Percentiles rank a stretch among this genome's conserved stretches.
These are phyloP conservation scores for Rhinogobius similis DNA, from an alignment of 2,113 vertebrate species.

Conservation along the genomic window DNA sequence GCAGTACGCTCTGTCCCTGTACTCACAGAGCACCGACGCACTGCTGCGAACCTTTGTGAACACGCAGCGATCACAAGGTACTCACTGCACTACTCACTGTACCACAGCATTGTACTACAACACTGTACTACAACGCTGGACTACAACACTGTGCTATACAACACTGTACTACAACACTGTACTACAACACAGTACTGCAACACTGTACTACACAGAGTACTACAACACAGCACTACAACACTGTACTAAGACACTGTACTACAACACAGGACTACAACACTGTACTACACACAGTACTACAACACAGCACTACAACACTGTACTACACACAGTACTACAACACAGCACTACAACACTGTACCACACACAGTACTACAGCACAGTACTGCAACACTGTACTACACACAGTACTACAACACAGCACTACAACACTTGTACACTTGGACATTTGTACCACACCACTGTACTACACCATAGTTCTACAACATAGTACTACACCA, in stretches of 20 bases:
- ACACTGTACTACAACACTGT: not conserved
- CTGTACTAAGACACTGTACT: not conserved
- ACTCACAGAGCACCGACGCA: constrained; percentile 93
- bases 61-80: constrained; percentile 93
- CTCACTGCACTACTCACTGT: too few species aligned
- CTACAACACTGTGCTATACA: too few species aligned
- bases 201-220: not conserved
- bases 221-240: not conserved
- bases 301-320: too few species aligned
- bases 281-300: not conserved
- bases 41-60: constrained; percentile 95
- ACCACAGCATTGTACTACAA: not conserved
- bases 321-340: too few species aligned
- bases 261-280: not conserved
- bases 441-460: too few species aligned
- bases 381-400: too few species aligned
- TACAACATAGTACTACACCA: not conserved
- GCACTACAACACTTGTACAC: too few species aligned
- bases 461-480: too few species aligned
- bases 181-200: not conserved
- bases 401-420: too few species aligned
- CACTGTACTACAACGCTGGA: not conserved
- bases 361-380: too few species aligned
- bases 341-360: too few species aligned
- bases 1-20: constrained; percentile 93